Evolutionary conservation across 1,140 invertebrate species (phyloP).

Genomic region (Leptinotarsa texana): DNA sequence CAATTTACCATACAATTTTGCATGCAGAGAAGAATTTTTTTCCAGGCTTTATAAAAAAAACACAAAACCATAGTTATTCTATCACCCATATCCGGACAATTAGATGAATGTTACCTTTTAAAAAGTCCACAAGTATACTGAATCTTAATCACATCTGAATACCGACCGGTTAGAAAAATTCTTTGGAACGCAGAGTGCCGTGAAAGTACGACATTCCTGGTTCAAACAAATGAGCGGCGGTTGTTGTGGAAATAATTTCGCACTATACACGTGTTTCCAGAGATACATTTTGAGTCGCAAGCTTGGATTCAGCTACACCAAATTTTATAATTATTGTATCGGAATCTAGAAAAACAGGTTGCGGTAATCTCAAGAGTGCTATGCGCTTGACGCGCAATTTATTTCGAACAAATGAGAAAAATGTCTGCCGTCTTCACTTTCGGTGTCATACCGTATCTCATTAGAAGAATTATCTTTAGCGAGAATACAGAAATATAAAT

Average conservation of each 20-base stretch:
- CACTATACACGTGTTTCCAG: constrained; percentile 28
- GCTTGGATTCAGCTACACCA: constrained; percentile 33
- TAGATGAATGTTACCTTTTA: constrained; percentile 13
- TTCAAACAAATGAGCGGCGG: constrained; percentile 24
- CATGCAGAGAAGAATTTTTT: too few relatives aligned
- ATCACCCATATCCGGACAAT: constrained; percentile 18
- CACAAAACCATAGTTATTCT: too few relatives aligned
- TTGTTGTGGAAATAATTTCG: constrained; percentile 30
- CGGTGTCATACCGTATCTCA: not conserved
- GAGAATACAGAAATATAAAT: too few relatives aligned
- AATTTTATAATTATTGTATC: constrained; percentile 52
- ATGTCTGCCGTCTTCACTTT: constrained; percentile 7
- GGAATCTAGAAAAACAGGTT: constrained; percentile 51
- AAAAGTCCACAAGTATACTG: not conserved
- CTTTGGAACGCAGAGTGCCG: constrained; percentile 18
- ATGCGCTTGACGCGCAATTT: constrained; percentile 26
- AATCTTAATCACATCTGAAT: constrained; percentile 13
- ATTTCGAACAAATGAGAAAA: constrained; percentile 20
- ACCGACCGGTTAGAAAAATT: constrained; percentile 13
- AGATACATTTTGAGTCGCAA: constrained; percentile 29
- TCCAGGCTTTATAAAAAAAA: too few relatives aligned
- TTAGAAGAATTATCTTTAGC: too few relatives aligned
- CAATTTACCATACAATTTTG: too few relatives aligned
- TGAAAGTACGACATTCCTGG: constrained; percentile 29
- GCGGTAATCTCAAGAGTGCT: constrained; percentile 31